phyloP scores from a whole-genome alignment of 2,113 vertebrate genomes.

The Chaetura pelagica region DNA sequence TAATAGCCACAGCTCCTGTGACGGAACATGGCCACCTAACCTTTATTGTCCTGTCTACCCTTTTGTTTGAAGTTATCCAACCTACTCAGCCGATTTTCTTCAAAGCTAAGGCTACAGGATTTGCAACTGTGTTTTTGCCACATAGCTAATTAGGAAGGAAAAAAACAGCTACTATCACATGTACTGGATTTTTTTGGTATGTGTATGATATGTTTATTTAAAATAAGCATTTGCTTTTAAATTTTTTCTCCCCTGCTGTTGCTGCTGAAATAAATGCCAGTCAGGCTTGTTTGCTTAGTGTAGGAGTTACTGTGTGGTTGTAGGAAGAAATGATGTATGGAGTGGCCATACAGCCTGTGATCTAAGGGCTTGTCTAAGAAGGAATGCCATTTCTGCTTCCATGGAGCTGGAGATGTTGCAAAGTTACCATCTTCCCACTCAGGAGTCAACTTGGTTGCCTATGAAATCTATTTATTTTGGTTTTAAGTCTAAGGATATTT shows the following conservation, averaged over 20 bases:
- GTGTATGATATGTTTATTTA: neutral
- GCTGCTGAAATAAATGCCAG: conserved; percentile 11
- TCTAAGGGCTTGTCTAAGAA: neutral
- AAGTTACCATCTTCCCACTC: conserved; percentile 1
- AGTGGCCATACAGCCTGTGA: neutral
- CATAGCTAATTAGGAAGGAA: conserved; percentile 22
- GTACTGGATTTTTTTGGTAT: neutral
- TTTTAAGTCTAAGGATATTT: conserved; percentile 69
- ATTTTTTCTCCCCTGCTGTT: neutral
- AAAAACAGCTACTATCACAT: neutral
- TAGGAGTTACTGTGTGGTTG: neutral
- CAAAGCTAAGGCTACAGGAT: conserved; percentile 50
- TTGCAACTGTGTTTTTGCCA: neutral
- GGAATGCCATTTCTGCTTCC: neutral
- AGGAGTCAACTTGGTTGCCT: conserved; percentile 23
- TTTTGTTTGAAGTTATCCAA: conserved; percentile 70
- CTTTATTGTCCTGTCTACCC: conserved; percentile 70
- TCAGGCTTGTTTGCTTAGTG: neutral
- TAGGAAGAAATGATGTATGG: conserved; percentile 3
- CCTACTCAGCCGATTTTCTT: conserved; percentile 68
- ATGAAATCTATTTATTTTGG: conserved; percentile 61
- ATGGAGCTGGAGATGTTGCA: neutral
- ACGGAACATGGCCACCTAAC: conserved; percentile 64
- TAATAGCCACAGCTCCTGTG: conserved; percentile 20
- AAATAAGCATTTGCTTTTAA: neutral